These are phyloP conservation scores for Palloptera scutellata DNA, from an alignment of 2,888 invertebrate species.

Conservation along the genomic window DNA sequence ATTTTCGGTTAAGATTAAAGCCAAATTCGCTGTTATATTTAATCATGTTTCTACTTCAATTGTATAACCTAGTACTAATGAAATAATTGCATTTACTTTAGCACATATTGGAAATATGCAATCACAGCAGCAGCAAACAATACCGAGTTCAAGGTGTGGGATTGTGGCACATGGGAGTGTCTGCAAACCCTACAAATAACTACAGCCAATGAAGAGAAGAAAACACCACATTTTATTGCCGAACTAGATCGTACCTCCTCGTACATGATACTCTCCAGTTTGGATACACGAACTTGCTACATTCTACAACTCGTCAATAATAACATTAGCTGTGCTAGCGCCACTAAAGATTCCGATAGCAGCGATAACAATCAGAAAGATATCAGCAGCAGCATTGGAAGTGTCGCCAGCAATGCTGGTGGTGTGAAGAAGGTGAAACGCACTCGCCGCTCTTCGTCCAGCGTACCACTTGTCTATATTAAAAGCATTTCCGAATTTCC, in stretches of 20 bases:
- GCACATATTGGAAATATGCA: slow-evolving; percentile 91
- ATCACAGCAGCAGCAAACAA: slow-evolving; percentile 91
- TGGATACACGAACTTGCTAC: slow-evolving; percentile 83
- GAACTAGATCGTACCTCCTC: slow-evolving; percentile 85
- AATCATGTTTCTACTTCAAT: neutral
- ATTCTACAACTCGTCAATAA: slow-evolving; percentile 78
- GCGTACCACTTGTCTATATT: slow-evolving; percentile 68
- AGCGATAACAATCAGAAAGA: slow-evolving; percentile 32
- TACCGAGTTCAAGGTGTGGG: slow-evolving; percentile 91
- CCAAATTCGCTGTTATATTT: neutral
- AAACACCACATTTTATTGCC: slow-evolving; percentile 65
- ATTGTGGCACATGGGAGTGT: slow-evolving; percentile 93
- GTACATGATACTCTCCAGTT: slow-evolving; percentile 88
- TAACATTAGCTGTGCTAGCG: slow-evolving; percentile 57
- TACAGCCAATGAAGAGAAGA: slow-evolving; percentile 55
- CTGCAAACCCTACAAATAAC: slow-evolving; percentile 83
- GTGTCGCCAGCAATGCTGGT: slow-evolving; percentile 18
- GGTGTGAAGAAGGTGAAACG: slow-evolving; percentile 52
- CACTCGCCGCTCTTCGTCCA: slow-evolving; percentile 10
- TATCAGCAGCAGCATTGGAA: slow-evolving; percentile 32
- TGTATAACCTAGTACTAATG: neutral
- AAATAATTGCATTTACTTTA: slow-evolving; percentile 37
- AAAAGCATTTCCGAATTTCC: slow-evolving; percentile 85
- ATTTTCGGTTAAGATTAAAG: no score
- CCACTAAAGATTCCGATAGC: slow-evolving; percentile 27